phyloP scores from a whole-genome alignment of 2,888 invertebrate genomes.

The Meteorus cinctellus region DNA sequence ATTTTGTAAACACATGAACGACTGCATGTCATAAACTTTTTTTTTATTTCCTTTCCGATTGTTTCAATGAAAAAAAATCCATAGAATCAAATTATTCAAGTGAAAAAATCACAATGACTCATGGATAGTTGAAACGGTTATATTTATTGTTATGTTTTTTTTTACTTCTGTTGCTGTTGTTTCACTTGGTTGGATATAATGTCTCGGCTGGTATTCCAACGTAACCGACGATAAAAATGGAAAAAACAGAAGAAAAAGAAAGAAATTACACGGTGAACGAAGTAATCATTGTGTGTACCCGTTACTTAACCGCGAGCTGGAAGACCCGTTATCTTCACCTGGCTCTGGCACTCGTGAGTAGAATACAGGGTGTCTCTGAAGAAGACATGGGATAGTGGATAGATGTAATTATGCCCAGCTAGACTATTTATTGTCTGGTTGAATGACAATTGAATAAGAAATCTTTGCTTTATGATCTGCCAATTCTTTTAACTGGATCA shows the following conservation, averaged over 20 bases:
- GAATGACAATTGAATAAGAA: not conserved
- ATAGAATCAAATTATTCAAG: slow-evolving; percentile 39
- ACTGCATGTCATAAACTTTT: not conserved
- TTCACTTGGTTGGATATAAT: slow-evolving; percentile 18
- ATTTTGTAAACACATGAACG: not conserved
- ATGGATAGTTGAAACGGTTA: not conserved
- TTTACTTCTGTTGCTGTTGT: not conserved
- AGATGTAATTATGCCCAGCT: not conserved
- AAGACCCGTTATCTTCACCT: slow-evolving; percentile 72
- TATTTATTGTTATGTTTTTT: not conserved
- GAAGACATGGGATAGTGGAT: slow-evolving; percentile 36
- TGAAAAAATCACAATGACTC: slow-evolving; percentile 52
- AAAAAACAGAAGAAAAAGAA: slow-evolving; percentile 42
- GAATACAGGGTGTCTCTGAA: slow-evolving; percentile 64
- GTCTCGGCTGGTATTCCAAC: slow-evolving; percentile 11
- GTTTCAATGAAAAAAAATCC: not conserved
- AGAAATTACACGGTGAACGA: slow-evolving; percentile 50
- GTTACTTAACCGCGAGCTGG: slow-evolving; percentile 71
- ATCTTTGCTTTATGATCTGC: not conserved
- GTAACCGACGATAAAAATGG: not conserved
- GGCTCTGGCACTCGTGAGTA: slow-evolving; percentile 68
- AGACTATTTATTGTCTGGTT: not conserved
- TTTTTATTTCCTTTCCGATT: not conserved
- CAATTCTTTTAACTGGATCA: not conserved
- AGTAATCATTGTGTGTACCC: slow-evolving; percentile 58